These are phyloP conservation scores for Apocheima hispidaria DNA, from an alignment of 2,888 invertebrate genomes.

Conservation along the genomic window DNA sequence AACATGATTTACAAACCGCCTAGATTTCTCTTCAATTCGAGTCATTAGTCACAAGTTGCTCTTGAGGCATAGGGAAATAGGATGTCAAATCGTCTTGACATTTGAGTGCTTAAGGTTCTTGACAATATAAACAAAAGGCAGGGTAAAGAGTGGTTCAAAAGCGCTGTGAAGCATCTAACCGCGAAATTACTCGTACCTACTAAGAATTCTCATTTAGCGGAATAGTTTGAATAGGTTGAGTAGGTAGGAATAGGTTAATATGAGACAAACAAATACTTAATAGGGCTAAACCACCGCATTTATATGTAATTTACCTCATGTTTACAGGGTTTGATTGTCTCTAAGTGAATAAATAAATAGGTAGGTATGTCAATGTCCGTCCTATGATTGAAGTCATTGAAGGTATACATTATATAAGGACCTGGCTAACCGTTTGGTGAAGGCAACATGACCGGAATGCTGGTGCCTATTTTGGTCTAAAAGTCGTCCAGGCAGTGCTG, in stretches of 20 bases:
- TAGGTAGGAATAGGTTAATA: not conserved
- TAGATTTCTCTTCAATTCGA: not conserved
- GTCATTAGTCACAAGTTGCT: conserved; percentile 1
- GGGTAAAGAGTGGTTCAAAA: conserved; percentile 34
- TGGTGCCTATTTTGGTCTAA: no score
- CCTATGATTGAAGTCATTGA: no score
- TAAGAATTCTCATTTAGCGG: conserved; percentile 9
- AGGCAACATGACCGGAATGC: no score
- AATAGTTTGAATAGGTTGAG: not conserved
- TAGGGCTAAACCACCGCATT: not conserved
- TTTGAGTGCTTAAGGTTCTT: conserved; percentile 16
- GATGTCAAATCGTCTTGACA: conserved; percentile 17
- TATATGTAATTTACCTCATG: not conserved
- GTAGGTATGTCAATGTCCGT: not conserved
- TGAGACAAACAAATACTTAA: conserved; percentile 7
- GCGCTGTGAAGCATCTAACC: conserved; percentile 38
- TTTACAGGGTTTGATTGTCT: not conserved
- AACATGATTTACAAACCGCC: not conserved
- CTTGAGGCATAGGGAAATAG: conserved; percentile 7
- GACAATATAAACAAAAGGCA: conserved; percentile 25
- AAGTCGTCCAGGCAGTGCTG: no score
- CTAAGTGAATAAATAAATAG: not conserved
- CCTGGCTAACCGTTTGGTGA: no score
- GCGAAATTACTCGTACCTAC: conserved; percentile 37
- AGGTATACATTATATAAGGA: no score